Percentiles rank a stretch among this genome's conserved stretches.
These are phyloP conservation scores for Anguilla pacifica DNA, from an alignment of 2,797 vertebrate genomes.

Conservation along the genomic window DNA sequence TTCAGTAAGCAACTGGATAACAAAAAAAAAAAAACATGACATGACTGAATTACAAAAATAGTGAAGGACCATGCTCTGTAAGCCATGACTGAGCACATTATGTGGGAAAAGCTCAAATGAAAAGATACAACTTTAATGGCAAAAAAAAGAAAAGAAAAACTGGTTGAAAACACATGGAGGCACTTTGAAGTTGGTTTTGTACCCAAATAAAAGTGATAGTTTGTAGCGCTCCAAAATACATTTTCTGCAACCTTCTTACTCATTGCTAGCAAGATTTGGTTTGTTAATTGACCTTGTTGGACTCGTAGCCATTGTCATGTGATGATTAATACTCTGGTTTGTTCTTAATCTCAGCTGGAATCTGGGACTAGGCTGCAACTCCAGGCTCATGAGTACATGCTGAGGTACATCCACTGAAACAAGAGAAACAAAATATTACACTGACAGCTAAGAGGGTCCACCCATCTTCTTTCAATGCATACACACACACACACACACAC, in stretches of 20 bases:
- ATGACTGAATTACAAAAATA: neutral
- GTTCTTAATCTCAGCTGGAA: neutral
- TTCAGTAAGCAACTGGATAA: neutral
- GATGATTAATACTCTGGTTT: neutral
- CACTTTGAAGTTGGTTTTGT: too few relatives aligned
- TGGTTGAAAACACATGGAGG: too few relatives aligned
- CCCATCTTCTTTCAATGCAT: neutral
- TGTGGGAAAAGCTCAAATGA: neutral
- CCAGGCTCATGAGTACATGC: slow-evolving; percentile 65
- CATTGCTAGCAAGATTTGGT: too few relatives aligned
- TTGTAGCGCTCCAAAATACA: too few relatives aligned
- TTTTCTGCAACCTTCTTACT: too few relatives aligned
- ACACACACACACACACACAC: neutral
- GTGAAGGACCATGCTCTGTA: neutral
- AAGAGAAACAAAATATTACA: slow-evolving; percentile 14
- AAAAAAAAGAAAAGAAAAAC: too few relatives aligned
- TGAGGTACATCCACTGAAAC: slow-evolving; percentile 72
- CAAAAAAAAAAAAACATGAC: neutral
- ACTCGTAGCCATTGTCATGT: neutral
- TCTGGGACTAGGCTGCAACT: neutral
- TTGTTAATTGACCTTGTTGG: too few relatives aligned
- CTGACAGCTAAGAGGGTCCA: neutral
- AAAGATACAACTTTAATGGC: neutral
- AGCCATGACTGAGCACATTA: neutral
- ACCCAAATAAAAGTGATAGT: too few relatives aligned